These are phyloP conservation scores for Smutsia gigantea DNA, from an alignment of 2,797 vertebrate genomes.

Conservation along the genomic window DNA sequence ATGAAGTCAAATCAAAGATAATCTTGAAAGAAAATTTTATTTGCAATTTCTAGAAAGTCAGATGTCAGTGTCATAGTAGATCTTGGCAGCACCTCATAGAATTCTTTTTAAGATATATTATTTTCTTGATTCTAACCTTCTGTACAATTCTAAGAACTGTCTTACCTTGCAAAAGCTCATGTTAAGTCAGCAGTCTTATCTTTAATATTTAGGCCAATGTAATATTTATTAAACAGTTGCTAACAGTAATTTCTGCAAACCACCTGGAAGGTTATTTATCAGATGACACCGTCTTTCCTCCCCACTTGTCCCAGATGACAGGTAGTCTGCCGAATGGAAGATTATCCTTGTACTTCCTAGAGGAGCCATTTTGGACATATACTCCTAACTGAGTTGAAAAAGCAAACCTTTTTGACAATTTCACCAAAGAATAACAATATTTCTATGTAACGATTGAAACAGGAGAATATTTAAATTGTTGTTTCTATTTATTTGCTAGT, in stretches of 20 bases:
- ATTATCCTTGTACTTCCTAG: neutral
- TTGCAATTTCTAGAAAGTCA: constrained; percentile 12
- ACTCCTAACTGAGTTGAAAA: constrained; percentile 23
- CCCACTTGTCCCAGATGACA: constrained; percentile 1
- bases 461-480: neutral
- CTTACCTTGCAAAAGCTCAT: constrained; percentile 28
- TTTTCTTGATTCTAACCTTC: constrained; percentile 20
- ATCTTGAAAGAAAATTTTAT: constrained; percentile 47
- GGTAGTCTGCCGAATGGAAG: neutral
- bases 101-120: neutral
- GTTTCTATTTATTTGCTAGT: constrained; percentile 19
- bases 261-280: constrained; percentile 52
- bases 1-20: constrained; percentile 16
- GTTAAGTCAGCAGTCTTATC: constrained; percentile 45
- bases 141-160: neutral
- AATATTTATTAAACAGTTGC: constrained; percentile 43
- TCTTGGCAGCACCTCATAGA: neutral
- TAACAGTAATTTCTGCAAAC: constrained; percentile 44
- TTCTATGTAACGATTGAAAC: constrained; percentile 37
- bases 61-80: neutral
- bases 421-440: constrained; percentile 48
- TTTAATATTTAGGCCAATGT: constrained; percentile 37
- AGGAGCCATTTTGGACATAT: neutral
- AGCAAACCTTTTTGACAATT: constrained; percentile 43
- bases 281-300: neutral